Conservation (phyloP, 2,888 invertebrate species). For the Pollenia griseotomentosa region DNA sequence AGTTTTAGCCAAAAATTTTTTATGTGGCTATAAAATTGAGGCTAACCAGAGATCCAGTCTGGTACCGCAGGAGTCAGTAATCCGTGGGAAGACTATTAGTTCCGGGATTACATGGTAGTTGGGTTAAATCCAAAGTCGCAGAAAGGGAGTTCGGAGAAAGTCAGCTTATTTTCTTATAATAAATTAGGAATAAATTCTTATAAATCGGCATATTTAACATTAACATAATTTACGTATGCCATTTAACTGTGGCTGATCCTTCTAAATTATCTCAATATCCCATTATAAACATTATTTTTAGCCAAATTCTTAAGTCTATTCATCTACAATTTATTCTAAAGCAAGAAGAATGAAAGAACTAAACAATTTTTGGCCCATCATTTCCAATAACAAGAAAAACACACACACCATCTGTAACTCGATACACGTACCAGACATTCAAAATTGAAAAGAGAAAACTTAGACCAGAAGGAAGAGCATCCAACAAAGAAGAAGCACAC, state of each 20-base stretch:
- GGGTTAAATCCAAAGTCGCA: no score
- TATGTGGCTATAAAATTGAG: no score
- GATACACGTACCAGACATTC: slow-evolving; percentile 69
- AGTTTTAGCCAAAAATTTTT: no score
- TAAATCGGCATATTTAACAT: no score
- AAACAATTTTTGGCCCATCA: slow-evolving; percentile 60
- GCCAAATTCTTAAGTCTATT: slow-evolving; percentile 28
- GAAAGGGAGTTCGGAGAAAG: no score
- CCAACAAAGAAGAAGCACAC: slow-evolving; percentile 53
- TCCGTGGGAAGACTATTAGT: no score
- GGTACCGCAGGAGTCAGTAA: no score
- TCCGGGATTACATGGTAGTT: no score
- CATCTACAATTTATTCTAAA: slow-evolving; percentile 42
- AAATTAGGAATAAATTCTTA: no score
- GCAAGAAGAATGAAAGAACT: slow-evolving; percentile 17
- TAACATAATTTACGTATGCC: background rate
- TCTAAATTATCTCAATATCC: slow-evolving; percentile 49
- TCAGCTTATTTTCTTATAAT: no score
- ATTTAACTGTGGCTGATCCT: slow-evolving; percentile 12
- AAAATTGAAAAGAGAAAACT: slow-evolving; percentile 3
- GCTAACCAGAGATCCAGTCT: no score
- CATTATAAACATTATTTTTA: slow-evolving; percentile 20
- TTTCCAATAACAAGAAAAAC: slow-evolving; percentile 64
- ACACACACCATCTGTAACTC: slow-evolving; percentile 63
- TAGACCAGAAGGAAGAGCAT: slow-evolving; percentile 9